Percentiles rank a stretch among this genome's conserved stretches.
Conservation (phyloP, 2,888 invertebrate genomes). For the Drosophila ezoana region DNA sequence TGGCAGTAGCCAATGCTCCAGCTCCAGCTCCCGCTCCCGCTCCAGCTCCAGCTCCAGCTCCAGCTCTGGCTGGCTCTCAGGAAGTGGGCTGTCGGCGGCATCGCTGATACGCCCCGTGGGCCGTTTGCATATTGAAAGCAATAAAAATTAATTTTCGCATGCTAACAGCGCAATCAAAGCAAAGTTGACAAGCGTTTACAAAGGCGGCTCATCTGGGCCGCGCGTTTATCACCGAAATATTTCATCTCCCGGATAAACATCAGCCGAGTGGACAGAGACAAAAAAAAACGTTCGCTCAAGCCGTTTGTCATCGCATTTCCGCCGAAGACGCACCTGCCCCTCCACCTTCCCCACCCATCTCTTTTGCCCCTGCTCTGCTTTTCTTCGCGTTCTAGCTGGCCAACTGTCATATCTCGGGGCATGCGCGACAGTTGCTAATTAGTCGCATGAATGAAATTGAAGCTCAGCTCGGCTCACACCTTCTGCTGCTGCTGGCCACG, state of each 20-base stretch:
- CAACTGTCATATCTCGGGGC: conserved; percentile 70
- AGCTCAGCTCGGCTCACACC: conserved; percentile 80
- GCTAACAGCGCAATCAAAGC: conserved; percentile 77
- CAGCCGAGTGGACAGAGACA: conserved; percentile 41
- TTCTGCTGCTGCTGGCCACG: conserved; percentile 42
- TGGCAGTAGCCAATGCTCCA: conserved; percentile 50
- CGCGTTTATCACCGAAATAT: conserved; percentile 80
- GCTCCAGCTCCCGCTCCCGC: not conserved
- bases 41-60: conserved; percentile 5
- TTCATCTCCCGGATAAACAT: conserved; percentile 82
- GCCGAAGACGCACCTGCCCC: conserved; percentile 58
- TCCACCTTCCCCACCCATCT: not conserved
- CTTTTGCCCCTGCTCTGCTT: not conserved
- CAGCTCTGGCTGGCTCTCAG: conserved; percentile 29
- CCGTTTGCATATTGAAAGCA: conserved; percentile 69
- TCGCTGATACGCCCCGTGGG: conserved; percentile 74
- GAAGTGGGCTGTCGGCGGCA: conserved; percentile 63
- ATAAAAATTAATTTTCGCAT: conserved; percentile 77
- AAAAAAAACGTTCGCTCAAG: conserved; percentile 34
- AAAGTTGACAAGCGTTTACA: conserved; percentile 78
- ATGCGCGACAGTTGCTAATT: conserved; percentile 84
- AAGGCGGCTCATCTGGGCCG: conserved; percentile 68
- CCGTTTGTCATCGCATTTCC: conserved; percentile 82
- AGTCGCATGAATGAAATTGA: conserved; percentile 84
- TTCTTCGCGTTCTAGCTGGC: conserved; percentile 16